Evolutionary conservation across 2,888 invertebrate species (phyloP).

Genomic region (Andrena minutula): DNA sequence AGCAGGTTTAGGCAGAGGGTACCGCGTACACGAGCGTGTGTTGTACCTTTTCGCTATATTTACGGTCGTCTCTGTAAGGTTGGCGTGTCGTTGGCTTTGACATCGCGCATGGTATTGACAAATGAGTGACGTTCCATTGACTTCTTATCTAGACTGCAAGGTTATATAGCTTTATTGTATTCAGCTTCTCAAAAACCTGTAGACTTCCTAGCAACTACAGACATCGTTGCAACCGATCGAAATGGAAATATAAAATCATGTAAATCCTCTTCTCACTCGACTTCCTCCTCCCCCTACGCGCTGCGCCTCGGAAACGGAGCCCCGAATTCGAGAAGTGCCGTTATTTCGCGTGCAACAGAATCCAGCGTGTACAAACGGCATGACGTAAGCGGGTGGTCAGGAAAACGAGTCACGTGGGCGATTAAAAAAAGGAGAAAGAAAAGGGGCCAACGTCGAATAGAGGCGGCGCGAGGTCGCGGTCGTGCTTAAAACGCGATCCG

Average conservation of each 20-base stretch:
- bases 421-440: constrained; percentile 22
- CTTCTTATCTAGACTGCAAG: no score
- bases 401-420: constrained; percentile 38
- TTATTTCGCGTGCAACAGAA: constrained; percentile 36
- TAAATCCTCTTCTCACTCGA: constrained; percentile 21
- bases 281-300: neutral
- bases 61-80: no score
- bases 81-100: no score
- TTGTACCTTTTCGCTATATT: no score
- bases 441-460: constrained; percentile 15
- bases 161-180: no score
- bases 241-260: constrained; percentile 16
- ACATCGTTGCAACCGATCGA: neutral
- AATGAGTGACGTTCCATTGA: no score
- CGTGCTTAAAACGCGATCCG: constrained; percentile 13
- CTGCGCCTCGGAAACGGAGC: constrained; percentile 10
- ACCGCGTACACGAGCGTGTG: no score
- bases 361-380: constrained; percentile 17
- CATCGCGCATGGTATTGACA: no score
- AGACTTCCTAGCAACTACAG: no score
- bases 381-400: constrained; percentile 40
- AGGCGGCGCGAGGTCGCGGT: neutral
- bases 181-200: no score
- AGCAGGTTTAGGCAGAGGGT: no score
- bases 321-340: constrained; percentile 47